A percentile compares a stretch with the other conserved stretches of the same genome.
These are phyloP conservation scores for Cataglyphis altisquamis DNA, from an alignment of 2,888 invertebrate genomes.

Conservation along the genomic window DNA sequence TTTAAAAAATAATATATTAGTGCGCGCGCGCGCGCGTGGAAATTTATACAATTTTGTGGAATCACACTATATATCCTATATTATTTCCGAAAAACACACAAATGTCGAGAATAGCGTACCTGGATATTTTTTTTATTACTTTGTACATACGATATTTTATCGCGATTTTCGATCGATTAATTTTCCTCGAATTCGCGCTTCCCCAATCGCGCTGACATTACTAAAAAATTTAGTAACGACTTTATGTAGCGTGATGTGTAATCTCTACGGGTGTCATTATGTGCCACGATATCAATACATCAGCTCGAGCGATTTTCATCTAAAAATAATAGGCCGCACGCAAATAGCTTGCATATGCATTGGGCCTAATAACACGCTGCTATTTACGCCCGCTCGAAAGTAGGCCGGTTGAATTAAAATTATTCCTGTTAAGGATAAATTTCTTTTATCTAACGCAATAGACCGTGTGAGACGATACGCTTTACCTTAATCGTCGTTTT, in stretches of 20 bases:
- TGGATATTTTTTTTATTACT: not conserved
- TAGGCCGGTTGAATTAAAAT: constrained; percentile 66
- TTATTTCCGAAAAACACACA: not conserved
- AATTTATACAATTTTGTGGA: not conserved
- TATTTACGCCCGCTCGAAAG: constrained; percentile 64
- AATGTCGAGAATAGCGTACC: too few species aligned
- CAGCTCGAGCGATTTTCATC: constrained; percentile 56
- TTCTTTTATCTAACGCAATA: constrained; percentile 27
- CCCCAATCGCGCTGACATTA: not conserved
- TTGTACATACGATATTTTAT: not conserved
- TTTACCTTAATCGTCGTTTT: not conserved
- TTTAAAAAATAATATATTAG: not conserved
- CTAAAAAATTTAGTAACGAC: constrained; percentile 33
- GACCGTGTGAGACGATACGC: not conserved
- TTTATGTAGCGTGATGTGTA: constrained; percentile 9
- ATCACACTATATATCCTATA: not conserved
- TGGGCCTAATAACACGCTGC: constrained; percentile 66
- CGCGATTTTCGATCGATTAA: not conserved
- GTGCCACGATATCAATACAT: constrained; percentile 23
- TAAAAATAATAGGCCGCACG: constrained; percentile 71
- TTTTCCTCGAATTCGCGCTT: not conserved
- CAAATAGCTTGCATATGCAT: constrained; percentile 69
- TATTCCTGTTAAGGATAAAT: constrained; percentile 50
- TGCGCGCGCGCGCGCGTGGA: too few species aligned
- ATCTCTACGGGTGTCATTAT: constrained; percentile 32